Evolutionary conservation across 1,140 invertebrate species (phyloP).

Genomic region (Pseudobourletiella spinata): DNA sequence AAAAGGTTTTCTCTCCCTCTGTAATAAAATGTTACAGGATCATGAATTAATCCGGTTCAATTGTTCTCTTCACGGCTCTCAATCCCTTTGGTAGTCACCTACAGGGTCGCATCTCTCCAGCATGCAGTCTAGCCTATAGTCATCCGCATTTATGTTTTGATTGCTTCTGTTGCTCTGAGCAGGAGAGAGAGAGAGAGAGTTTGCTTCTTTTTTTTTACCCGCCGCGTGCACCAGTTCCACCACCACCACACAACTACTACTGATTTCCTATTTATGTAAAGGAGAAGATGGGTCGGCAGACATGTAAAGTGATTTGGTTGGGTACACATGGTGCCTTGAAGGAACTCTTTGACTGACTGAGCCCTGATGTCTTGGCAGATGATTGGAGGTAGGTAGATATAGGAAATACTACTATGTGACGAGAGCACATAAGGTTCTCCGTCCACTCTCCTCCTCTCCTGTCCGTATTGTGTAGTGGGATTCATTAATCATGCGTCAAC

Average conservation of each 20-base stretch:
- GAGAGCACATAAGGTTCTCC: background rate
- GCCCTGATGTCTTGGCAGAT: no score
- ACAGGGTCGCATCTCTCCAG: no score
- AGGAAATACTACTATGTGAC: background rate
- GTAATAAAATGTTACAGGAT: background rate
- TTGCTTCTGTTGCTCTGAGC: background rate
- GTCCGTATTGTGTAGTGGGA: background rate
- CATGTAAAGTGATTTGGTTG: background rate
- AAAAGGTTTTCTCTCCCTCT: background rate
- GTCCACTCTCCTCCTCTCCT: background rate
- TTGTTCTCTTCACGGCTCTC: no score
- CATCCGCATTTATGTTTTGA: background rate
- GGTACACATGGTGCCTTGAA: no score
- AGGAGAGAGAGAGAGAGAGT: no score
- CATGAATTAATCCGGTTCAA: background rate
- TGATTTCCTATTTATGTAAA: no score
- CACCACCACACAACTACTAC: no score
- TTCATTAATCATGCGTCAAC: slow-evolving; percentile 15
- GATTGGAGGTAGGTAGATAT: no score
- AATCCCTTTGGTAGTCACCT: no score
- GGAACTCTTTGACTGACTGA: no score
- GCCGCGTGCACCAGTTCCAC: no score
- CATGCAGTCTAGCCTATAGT: background rate
- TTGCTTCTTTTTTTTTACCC: no score
- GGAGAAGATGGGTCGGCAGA: background rate